A percentile compares a stretch with the other conserved stretches of the same genome.
Conservation (phyloP, 2,888 invertebrate species). For the Sthenelais limicola region DNA sequence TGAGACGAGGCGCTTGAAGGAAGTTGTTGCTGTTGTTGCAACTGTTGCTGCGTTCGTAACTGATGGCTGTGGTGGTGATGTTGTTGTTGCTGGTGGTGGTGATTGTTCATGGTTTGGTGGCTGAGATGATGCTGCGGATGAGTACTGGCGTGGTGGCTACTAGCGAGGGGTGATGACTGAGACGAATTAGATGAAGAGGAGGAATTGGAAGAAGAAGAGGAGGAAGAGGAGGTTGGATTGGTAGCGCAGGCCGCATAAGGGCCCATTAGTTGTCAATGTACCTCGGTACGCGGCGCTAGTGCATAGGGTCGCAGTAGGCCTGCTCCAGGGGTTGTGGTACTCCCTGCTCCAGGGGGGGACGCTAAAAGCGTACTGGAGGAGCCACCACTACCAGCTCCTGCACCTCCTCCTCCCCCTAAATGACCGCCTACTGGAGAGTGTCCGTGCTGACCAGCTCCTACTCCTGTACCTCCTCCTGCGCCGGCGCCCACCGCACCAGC, state of each 20-base stretch:
- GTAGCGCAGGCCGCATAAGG: conserved; percentile 11
- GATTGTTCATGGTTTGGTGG: background rate
- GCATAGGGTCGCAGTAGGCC: conserved; percentile 35
- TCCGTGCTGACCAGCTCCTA: conserved; percentile 10
- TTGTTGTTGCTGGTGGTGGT: conserved; percentile 11
- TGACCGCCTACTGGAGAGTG: conserved; percentile 7
- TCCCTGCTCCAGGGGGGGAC: no score
- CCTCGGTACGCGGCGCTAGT: conserved; percentile 39
- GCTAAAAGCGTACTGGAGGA: no score
- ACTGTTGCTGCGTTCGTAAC: conserved; percentile 10
- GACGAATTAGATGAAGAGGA: background rate
- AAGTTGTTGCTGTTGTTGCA: conserved; percentile 14
- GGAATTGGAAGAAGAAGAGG: background rate
- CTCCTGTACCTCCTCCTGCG: no score
- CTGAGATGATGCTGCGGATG: background rate
- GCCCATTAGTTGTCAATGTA: conserved; percentile 34
- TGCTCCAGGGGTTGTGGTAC: no score
- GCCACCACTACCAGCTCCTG: no score
- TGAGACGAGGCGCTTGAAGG: no score
- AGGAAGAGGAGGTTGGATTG: conserved; percentile 3
- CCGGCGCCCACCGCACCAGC: no score
- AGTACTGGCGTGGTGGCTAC: background rate
- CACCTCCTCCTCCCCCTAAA: no score
- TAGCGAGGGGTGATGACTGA: no score
- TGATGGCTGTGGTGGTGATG: no score